These are phyloP conservation scores for Chaenodraco wilsoni DNA, from an alignment of 2,797 vertebrate species.

Conservation along the genomic window DNA sequence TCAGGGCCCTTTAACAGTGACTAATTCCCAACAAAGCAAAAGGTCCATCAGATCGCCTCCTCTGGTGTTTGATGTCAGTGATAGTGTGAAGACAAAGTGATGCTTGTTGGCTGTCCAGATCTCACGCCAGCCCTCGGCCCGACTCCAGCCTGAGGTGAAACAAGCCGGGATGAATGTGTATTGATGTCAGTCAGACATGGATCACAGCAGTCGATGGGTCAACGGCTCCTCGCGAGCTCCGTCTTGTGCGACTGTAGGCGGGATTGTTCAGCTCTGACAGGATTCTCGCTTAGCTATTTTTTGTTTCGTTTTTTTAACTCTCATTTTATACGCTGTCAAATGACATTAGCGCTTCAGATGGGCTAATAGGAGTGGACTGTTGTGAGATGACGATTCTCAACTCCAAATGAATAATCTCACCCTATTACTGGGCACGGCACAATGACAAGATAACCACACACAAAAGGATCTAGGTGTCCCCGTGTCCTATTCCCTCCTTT, in stretches of 20 bases:
- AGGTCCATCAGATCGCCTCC: conserved; percentile 47
- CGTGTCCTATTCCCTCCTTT: conserved; percentile 44
- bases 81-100: conserved; percentile 71
- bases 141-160: conserved; percentile 65
- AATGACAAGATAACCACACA: conserved; percentile 23
- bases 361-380: conserved; percentile 55
- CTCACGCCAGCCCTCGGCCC: conserved; percentile 52
- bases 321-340: conserved; percentile 63
- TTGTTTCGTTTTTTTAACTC: conserved; percentile 25
- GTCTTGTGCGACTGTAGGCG: conserved; percentile 55
- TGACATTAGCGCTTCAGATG: conserved; percentile 40
- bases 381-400: conserved; percentile 61
- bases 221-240: conserved; percentile 64
- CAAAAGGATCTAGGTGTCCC: conserved; percentile 24
- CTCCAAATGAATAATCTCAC: conserved; percentile 55
- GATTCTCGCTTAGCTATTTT: neutral
- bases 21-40: conserved; percentile 60
- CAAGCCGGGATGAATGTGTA: conserved; percentile 74
- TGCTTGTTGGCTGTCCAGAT: conserved; percentile 66
- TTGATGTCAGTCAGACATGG: conserved; percentile 77
- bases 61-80: conserved; percentile 75
- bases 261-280: conserved; percentile 28
- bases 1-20: conserved; percentile 57
- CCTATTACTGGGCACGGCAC: conserved; percentile 38
- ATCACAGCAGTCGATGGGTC: conserved; percentile 76